Evolutionary conservation across 2,113 vertebrate species (phyloP).

Genomic region (Eulemur rufifrons): DNA sequence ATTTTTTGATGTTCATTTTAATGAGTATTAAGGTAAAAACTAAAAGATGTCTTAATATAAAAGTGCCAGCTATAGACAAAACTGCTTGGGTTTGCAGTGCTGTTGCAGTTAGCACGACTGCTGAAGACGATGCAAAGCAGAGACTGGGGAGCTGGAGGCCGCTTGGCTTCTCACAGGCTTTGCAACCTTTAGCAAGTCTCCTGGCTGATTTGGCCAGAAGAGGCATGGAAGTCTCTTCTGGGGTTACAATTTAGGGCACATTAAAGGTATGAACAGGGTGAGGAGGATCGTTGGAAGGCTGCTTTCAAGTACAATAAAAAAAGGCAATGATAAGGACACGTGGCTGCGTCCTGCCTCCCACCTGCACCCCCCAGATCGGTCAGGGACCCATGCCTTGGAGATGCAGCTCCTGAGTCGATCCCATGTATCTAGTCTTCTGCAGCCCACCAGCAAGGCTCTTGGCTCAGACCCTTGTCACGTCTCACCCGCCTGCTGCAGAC

Average conservation of each 20-base stretch:
- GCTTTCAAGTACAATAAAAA: background rate
- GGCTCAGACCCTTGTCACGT: background rate
- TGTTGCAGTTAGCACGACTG: rapidly evolving
- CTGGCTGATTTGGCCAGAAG: background rate
- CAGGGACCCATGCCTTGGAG: background rate
- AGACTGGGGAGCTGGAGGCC: background rate
- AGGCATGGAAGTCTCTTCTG: background rate
- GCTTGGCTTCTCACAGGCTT: background rate
- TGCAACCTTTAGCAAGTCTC: background rate
- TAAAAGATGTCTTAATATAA: background rate
- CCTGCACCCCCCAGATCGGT: background rate
- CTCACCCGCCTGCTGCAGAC: background rate
- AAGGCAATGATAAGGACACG: too few species aligned
- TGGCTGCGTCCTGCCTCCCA: background rate
- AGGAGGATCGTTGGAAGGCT: background rate
- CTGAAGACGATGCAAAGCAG: rapidly evolving
- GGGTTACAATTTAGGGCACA: background rate
- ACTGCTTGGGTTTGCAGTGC: background rate
- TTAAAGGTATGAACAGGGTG: background rate
- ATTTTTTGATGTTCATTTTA: background rate
- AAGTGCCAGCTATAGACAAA: background rate
- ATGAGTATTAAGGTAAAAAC: background rate
- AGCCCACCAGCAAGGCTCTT: background rate
- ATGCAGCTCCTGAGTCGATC: background rate
- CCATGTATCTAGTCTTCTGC: rapidly evolving